Evolutionary conservation across 2,888 invertebrate species (phyloP), one percentile per base, ranked within the genome.

Genomic region (Glaucopsyche alexis): DNA sequence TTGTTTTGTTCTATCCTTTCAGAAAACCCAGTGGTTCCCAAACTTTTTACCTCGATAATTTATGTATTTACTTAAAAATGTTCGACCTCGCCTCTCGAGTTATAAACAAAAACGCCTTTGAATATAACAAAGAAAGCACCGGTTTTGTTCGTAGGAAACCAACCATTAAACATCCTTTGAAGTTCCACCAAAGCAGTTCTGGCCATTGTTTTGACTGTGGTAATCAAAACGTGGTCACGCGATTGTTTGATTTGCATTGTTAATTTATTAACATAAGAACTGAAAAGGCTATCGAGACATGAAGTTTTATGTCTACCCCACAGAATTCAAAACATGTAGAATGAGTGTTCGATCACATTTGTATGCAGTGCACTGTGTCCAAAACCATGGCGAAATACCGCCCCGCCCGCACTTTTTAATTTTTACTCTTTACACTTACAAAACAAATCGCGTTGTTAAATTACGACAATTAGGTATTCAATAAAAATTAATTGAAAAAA

Each of bases 151-250:
- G 67, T 72, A 76, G 75, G 78, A 79, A 80, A 77, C 81, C 80
- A 80, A 79, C 79, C 80, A 80, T 81, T 81, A 80, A 83, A 84
- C 82, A 80, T 78, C 78, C 79, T 80, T 79, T 77, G 74, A 75
- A 80, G 80, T 79, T 55, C 19, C 55, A 47, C 19, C 55, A 47
- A 13, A 47, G 47, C 47, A 47, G 47, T 47, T 47, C 47, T 16
- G n/a, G n/a, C 52, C 55, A 19, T 55, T 55, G 55, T 55, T 55
- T 55, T 19, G 55, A 29, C 19, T 55, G 19, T 52, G 16, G n/a
- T 55, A 55, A 55, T 55, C 55, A 55, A 55, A 55, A 5, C 11
- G 55, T 29, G 19, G 19, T 55, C 55, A 55, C 55, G 55, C 55
- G 19, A 55, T 29, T 19, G 11, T 55, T 55, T 55, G 55, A 55